phyloP scores from a whole-genome alignment of 23 tunicate genomes.

The Phallusia fumigata region DNA sequence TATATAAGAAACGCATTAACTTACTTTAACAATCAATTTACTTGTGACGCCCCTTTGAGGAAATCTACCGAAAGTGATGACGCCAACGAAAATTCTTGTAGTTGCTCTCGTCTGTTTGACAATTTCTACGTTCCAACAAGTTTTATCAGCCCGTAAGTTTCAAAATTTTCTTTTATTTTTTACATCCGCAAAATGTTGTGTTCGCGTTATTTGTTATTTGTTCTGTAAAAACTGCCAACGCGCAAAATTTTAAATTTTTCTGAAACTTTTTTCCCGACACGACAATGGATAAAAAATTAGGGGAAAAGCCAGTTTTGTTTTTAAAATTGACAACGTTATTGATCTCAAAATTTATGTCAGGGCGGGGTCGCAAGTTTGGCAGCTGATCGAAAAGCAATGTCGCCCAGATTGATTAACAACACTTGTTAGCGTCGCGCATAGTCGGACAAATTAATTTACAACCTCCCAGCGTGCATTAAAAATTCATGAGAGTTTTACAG shows the following conservation, averaged over 20 bases:
- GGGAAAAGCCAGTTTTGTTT: too few relatives aligned
- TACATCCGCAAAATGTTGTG: not conserved
- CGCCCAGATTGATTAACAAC: not conserved
- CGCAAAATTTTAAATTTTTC: not conserved
- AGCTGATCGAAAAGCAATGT: not conserved
- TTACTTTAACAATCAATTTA: too few relatives aligned
- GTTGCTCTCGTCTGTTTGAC: not conserved
- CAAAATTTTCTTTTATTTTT: not conserved
- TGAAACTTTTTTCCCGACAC: not conserved
- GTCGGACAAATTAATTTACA: not conserved
- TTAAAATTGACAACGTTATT: too few relatives aligned
- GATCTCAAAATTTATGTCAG: not conserved
- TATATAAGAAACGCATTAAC: too few relatives aligned
- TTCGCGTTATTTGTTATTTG: not conserved
- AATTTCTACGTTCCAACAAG: not conserved
- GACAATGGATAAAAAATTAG: not conserved
- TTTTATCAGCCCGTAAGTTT: not conserved
- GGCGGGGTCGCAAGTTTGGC: not conserved
- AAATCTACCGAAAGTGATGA: not conserved
- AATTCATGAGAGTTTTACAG: not conserved
- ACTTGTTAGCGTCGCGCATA: not conserved
- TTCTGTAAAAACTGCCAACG: not conserved
- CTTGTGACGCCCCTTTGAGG: not conserved
- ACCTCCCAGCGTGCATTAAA: not conserved
- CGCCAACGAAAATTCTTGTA: not conserved